A percentile compares a stretch with the other conserved stretches of the same genome.
Evolutionary conservation across 2,113 vertebrate species (phyloP).

Genomic region (Eleginops maclovinus): DNA sequence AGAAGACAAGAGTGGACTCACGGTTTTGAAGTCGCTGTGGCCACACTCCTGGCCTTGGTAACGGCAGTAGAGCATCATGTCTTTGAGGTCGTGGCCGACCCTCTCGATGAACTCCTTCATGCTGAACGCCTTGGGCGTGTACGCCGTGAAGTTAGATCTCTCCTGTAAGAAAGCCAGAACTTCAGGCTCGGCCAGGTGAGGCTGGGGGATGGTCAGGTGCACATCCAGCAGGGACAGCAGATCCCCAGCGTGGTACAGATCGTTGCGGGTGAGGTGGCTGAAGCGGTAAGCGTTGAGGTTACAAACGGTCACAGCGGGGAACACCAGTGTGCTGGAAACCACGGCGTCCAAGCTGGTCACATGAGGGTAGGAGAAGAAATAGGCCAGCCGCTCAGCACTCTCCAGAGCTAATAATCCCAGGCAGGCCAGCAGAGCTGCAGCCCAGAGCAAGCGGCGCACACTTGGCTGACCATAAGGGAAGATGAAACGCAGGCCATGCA

Average conservation of each 20-base stretch:
- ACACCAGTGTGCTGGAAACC: constrained; percentile 92
- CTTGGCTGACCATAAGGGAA: constrained; percentile 91
- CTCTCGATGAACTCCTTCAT: constrained; percentile 97
- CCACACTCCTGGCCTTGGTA: constrained; percentile 95
- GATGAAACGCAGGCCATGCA: constrained; percentile 95
- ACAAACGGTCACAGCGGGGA: constrained; percentile 95
- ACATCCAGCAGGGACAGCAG: constrained; percentile 94
- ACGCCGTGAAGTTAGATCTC: constrained; percentile 94
- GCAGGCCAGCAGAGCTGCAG: constrained; percentile 90
- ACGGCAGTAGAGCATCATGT: constrained; percentile 99
- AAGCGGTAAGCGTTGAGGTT: constrained; percentile 97
- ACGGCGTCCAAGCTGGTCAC: constrained; percentile 96
- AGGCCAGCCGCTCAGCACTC: constrained; percentile 92
- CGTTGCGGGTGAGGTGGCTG: constrained; percentile 93
- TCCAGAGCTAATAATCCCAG: constrained; percentile 92
- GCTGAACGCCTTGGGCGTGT: constrained; percentile 94
- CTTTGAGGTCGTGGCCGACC: constrained; percentile 95
- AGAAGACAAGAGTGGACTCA: constrained; percentile 83
- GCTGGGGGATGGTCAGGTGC: constrained; percentile 92
- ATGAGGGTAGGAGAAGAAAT: constrained; percentile 97
- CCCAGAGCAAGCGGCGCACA: constrained; percentile 92
- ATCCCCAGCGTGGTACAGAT: constrained; percentile 97
- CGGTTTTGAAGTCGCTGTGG: constrained; percentile 94
- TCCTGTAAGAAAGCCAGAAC: constrained; percentile 90
- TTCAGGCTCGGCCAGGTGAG: constrained; percentile 91